Evolutionary conservation across 2,113 vertebrate genomes (phyloP).

Genomic region (Siniperca knerii): DNA sequence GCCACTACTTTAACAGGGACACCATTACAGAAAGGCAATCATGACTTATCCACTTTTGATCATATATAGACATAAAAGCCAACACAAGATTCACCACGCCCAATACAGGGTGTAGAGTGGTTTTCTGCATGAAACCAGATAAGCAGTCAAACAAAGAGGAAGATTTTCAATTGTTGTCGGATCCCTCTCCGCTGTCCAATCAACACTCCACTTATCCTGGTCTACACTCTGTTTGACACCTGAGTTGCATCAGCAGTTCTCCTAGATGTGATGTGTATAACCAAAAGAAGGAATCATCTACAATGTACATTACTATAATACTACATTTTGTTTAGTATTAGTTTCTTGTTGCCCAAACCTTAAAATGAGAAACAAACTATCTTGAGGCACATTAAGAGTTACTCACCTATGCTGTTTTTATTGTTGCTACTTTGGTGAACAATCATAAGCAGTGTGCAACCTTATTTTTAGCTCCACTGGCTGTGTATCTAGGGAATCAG

Average conservation of each 20-base stretch:
- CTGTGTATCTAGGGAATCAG: conserved; percentile 13
- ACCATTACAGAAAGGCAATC: background rate
- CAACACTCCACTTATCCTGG: background rate
- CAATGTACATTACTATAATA: background rate
- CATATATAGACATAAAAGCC: background rate
- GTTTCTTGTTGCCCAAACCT: background rate
- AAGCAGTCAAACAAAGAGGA: background rate
- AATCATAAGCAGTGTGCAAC: background rate
- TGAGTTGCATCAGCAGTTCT: background rate
- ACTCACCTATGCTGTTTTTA: background rate
- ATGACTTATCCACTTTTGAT: background rate
- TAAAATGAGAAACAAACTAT: background rate
- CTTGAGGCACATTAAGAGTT: background rate
- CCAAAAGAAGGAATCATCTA: background rate
- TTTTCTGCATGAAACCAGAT: background rate
- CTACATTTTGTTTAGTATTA: background rate
- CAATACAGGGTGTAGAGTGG: background rate
- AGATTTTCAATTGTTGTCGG: background rate
- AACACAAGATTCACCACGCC: background rate
- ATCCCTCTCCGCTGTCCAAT: background rate
- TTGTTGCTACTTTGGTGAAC: background rate
- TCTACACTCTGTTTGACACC: background rate
- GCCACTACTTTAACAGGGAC: background rate
- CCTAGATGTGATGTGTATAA: background rate
- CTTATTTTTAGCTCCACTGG: background rate